Percentiles rank a stretch among this genome's conserved stretches.
Conservation (phyloP, 2,888 invertebrate species). For the Aspidiotus destructor region DNA sequence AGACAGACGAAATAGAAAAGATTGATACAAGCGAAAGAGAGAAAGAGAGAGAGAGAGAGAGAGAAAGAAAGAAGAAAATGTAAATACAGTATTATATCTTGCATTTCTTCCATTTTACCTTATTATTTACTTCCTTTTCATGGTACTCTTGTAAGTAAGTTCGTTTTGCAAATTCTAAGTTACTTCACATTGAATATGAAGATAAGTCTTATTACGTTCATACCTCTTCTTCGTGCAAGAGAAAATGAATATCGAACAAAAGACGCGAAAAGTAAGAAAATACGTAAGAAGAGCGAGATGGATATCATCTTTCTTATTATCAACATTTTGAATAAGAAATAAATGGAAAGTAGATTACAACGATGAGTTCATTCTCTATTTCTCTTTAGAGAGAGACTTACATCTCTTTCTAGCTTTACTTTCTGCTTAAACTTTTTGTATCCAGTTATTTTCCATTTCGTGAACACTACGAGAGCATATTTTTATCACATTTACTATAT, state of each 20-base stretch:
- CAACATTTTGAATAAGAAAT: conserved; percentile 39
- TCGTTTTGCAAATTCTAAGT: conserved; percentile 30
- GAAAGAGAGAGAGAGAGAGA: conserved; percentile 3
- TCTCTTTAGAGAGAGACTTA: not conserved
- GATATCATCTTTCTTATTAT: conserved; percentile 36
- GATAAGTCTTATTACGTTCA: conserved; percentile 29
- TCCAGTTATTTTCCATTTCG: conserved; percentile 35
- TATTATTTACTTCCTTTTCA: conserved; percentile 30
- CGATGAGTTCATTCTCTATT: conserved; percentile 14
- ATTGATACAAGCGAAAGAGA: conserved; percentile 5
- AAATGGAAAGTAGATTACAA: conserved; percentile 38
- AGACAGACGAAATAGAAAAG: not conserved
- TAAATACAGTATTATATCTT: conserved; percentile 27
- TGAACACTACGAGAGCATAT: not conserved
- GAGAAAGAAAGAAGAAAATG: not conserved
- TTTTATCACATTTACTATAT: too few relatives aligned
- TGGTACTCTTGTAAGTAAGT: conserved; percentile 28
- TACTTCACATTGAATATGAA: conserved; percentile 26
- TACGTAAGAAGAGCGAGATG: not conserved
- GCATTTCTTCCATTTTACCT: conserved; percentile 27
- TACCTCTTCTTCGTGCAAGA: conserved; percentile 8
- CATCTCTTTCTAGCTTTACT: conserved; percentile 26
- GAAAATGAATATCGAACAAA: too few relatives aligned
- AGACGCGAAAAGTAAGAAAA: not conserved
- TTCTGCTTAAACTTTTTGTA: conserved; percentile 31